Percentiles rank a stretch among this genome's conserved stretches.
phyloP scores from a whole-genome alignment of 2,888 invertebrate species.

The Deilephila elpenor region DNA sequence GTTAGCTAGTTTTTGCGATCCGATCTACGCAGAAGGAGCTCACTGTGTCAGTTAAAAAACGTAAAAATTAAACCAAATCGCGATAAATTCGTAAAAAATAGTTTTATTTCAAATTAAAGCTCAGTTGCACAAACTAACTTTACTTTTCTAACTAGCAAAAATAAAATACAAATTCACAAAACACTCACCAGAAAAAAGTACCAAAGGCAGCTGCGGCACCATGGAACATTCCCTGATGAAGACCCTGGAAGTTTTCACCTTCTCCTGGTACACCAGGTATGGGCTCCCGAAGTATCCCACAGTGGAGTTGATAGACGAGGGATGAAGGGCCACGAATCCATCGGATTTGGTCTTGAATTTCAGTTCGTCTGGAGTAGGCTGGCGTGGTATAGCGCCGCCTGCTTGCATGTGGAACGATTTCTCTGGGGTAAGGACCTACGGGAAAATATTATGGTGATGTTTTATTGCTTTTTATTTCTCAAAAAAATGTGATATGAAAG shows the following conservation, averaged over 20 bases:
- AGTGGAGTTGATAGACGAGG: slow-evolving; percentile 89
- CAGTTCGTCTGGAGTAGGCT: slow-evolving; percentile 88
- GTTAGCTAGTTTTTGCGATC: no score
- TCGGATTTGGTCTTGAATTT: slow-evolving; percentile 90
- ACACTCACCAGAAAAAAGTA: slow-evolving; percentile 85
- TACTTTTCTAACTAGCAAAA: no score
- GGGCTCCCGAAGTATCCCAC: slow-evolving; percentile 88
- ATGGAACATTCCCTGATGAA: slow-evolving; percentile 92
- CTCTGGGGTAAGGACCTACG: slow-evolving; percentile 88
- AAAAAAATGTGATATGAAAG: no score
- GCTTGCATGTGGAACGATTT: slow-evolving; percentile 90
- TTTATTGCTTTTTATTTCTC: no score
- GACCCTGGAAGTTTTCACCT: slow-evolving; percentile 91
- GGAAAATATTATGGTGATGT: not conserved
- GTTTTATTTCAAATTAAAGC: no score
- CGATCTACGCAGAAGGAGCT: no score
- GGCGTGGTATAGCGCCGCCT: slow-evolving; percentile 89
- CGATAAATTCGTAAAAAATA: no score
- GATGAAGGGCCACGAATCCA: slow-evolving; percentile 90
- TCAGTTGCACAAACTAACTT: no score
- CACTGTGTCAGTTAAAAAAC: no score
- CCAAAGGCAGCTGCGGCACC: slow-evolving; percentile 90
- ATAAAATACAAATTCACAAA: not conserved
- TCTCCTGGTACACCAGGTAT: slow-evolving; percentile 92
- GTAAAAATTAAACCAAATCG: no score